phyloP scores from a whole-genome alignment of 2,888 invertebrate genomes.

The Agonopterix alstromeriana region DNA sequence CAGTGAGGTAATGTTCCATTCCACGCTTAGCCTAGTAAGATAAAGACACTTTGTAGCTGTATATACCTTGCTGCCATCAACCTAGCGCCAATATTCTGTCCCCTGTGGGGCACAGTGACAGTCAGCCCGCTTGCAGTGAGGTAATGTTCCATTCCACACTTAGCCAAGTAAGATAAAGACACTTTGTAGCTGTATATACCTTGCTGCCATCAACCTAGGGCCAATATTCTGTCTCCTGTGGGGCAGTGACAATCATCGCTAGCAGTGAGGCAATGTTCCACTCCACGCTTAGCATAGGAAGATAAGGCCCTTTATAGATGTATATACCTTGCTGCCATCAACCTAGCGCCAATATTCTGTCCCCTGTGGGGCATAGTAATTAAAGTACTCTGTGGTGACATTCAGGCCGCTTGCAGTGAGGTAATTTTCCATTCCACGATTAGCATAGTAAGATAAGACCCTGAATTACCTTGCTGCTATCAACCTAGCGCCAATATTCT shows the following conservation, averaged over 20 bases:
- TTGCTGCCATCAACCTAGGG: conserved; percentile 46
- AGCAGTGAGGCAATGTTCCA: conserved; percentile 30
- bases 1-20: conserved; percentile 27
- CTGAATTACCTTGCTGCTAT: conserved; percentile 42
- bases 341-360: no score
- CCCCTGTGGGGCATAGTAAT: no score
- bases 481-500: conserved; percentile 59
- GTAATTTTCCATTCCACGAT: background rate
- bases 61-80: conserved; percentile 50
- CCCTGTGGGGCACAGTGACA: conserved; percentile 46
- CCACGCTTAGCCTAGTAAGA: background rate
- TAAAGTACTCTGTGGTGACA: no score
- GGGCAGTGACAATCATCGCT: conserved; percentile 68
- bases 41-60: background rate
- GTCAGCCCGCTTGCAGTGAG: conserved; percentile 59
- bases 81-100: conserved; percentile 62
- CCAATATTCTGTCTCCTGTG: no score
- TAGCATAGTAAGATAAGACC: background rate
- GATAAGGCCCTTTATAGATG: background rate
- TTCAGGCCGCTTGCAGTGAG: conserved; percentile 59
- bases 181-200: conserved; percentile 21
- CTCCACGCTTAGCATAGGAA: background rate
- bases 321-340: conserved; percentile 56
- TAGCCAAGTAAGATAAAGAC: background rate
- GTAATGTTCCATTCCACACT: conserved; percentile 31